phyloP scores from a whole-genome alignment of 2,797 vertebrate species.

The Oryzias sinensis region DNA sequence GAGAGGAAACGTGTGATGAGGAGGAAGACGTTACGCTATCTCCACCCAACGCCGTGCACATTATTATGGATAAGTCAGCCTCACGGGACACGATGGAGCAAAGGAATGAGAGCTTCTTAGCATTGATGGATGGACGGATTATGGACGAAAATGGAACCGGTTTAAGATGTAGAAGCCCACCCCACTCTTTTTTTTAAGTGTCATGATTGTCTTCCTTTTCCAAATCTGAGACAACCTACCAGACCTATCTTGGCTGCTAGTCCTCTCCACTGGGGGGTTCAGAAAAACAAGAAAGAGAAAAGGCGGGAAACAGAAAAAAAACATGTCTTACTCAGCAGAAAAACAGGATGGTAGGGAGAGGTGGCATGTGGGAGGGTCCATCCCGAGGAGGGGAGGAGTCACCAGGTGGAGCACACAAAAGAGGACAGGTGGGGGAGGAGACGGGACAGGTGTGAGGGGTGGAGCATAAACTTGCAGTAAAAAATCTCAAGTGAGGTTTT shows the following conservation, averaged over 20 bases:
- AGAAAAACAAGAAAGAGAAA: constrained; percentile 73
- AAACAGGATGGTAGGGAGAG: constrained; percentile 55
- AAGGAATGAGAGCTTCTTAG: constrained; percentile 49
- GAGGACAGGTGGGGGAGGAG: constrained; percentile 2
- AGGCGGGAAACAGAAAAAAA: constrained; percentile 32
- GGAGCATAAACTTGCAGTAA: constrained; percentile 26
- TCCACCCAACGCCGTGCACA: constrained; percentile 9
- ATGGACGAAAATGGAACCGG: constrained; percentile 44
- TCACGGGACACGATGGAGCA: constrained; percentile 30
- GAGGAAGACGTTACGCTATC: constrained; percentile 37
- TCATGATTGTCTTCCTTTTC: constrained; percentile 35
- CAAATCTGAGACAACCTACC: constrained; percentile 83
- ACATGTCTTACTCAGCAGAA: constrained; percentile 62
- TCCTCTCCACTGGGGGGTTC: constrained; percentile 86
- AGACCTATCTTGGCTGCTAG: constrained; percentile 93
- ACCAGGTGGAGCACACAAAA: constrained; percentile 31
- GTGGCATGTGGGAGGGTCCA: constrained; percentile 52
- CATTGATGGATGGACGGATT: constrained; percentile 52
- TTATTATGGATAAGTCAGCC: constrained; percentile 26
- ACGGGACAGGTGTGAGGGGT: too few relatives aligned
- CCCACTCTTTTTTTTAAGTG: constrained; percentile 23
- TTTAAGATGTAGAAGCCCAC: constrained; percentile 18
- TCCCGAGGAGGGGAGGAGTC: constrained; percentile 38
- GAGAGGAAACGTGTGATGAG: constrained; percentile 28
- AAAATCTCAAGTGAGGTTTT: constrained; percentile 20